These are phyloP conservation scores for Caenorhabditis sp. DNA, from an alignment of 2,888 invertebrate species.

Conservation along the genomic window DNA sequence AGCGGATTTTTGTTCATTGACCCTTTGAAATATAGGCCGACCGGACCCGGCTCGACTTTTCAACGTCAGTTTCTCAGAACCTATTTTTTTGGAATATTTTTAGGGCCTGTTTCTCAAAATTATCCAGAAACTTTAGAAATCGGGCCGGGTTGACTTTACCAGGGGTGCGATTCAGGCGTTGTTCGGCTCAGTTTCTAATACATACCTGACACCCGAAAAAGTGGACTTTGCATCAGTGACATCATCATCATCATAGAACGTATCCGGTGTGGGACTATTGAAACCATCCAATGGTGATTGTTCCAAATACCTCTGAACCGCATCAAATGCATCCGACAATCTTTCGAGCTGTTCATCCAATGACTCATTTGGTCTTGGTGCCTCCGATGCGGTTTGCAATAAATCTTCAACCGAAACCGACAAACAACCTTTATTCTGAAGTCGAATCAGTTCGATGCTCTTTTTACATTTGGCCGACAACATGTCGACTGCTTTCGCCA, in stretches of 20 bases:
- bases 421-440: constrained; percentile 59
- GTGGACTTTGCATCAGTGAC: constrained; percentile 27
- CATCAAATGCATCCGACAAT: constrained; percentile 58
- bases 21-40: too few relatives aligned
- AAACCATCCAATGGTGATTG: constrained; percentile 58
- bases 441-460: constrained; percentile 65
- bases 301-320: constrained; percentile 54
- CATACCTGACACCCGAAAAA: constrained; percentile 43
- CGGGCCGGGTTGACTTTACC: too few relatives aligned
- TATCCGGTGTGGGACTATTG: constrained; percentile 43
- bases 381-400: constrained; percentile 52
- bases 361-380: constrained; percentile 48
- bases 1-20: too few relatives aligned
- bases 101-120: too few relatives aligned
- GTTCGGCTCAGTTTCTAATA: too few relatives aligned
- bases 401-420: constrained; percentile 61
- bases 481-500: constrained; percentile 63
- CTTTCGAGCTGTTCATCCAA: constrained; percentile 55
- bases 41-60: too few relatives aligned
- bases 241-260: constrained; percentile 36
- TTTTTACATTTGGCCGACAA: constrained; percentile 68
- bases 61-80: too few relatives aligned
- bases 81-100: too few relatives aligned
- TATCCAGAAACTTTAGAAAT: too few relatives aligned
- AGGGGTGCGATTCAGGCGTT: too few relatives aligned